Percentiles rank a stretch among this genome's conserved stretches.
These are phyloP conservation scores for Thelaira solivaga DNA, from an alignment of 2,888 invertebrate genomes.

Conservation along the genomic window DNA sequence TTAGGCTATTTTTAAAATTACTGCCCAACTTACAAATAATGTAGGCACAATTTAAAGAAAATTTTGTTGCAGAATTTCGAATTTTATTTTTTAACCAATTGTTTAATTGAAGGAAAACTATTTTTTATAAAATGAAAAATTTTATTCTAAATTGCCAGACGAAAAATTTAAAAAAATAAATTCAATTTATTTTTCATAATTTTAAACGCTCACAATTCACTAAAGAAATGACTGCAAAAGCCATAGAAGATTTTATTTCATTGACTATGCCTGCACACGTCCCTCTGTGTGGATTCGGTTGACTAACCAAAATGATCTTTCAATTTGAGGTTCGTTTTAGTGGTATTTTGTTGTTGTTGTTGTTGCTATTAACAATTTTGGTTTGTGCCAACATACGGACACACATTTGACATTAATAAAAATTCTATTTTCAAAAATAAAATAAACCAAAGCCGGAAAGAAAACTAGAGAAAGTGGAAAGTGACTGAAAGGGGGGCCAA, in stretches of 20 bases:
- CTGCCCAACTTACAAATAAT: too few relatives aligned
- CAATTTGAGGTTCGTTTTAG: slow-evolving; percentile 51
- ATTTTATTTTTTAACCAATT: too few relatives aligned
- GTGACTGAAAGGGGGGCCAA: background rate
- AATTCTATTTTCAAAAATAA: slow-evolving; percentile 42
- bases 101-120: too few relatives aligned
- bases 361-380: slow-evolving; percentile 10
- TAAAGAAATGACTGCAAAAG: slow-evolving; percentile 1
- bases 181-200: too few relatives aligned
- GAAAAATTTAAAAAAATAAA: too few relatives aligned
- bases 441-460: background rate
- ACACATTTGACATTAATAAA: slow-evolving; percentile 47
- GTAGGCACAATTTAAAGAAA: too few relatives aligned
- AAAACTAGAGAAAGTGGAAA: background rate
- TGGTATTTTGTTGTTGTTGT: slow-evolving; percentile 43
- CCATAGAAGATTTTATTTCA: slow-evolving; percentile 14
- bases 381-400: slow-evolving; percentile 32
- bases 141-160: too few relatives aligned
- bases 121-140: too few relatives aligned
- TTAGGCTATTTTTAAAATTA: too few relatives aligned
- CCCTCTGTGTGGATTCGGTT: slow-evolving; percentile 10
- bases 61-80: too few relatives aligned
- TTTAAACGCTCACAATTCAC: background rate
- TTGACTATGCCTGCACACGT: background rate
- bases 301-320: slow-evolving; percentile 58